Evolutionary conservation across 2,797 vertebrate genomes (phyloP), one percentile per base, ranked within the genome.

Genomic region (Pipistrellus nathusii): DNA sequence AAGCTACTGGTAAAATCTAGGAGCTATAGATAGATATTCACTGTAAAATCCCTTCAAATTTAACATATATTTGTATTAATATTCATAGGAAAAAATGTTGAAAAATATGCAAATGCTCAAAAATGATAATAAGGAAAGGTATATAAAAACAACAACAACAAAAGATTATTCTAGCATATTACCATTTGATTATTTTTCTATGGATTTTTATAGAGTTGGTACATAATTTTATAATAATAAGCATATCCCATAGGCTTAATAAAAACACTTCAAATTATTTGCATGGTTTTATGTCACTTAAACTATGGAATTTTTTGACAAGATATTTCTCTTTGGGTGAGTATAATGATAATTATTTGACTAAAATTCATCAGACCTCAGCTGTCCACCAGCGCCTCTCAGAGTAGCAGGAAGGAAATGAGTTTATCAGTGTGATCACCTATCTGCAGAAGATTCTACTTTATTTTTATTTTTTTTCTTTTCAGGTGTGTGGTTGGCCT

Each of bases 1-100:
- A 77, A 71, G 30, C 88, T 87, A 85, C 32, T 92, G 66, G 57
- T 55, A 86, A 93, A 90, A 82, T 87, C 2, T 44, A 46, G 10
- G 25, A 20, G 10, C 10, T 73, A 55, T n/a, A 46, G 53, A 25
- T 17, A 87, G 38, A 18, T 82, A 12, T 38, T 84, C 44, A 69
- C 11, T 53, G 1, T 78, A 78, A 66, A 80, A 66, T 71, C 75
- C 20, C 44, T 82, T 89, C 14, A 71, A 5, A 35, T 66, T 76
- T 83, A 17, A 30, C 83, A 0, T 73, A 46, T 85, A 9, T 86
- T 76, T 89, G 25, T 82, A 68, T 82, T 81, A 62, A 44, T 88
- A 30, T 38, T 83, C 30, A 75, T 44, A 80, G 71, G 38, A 77
- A 78, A 88, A 88, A 81, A 30, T 38, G 14, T 76, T 84, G 55